These are phyloP conservation scores for Zenarchopterus dispar DNA, from an alignment of 2,797 vertebrate genomes.

Conservation along the genomic window DNA sequence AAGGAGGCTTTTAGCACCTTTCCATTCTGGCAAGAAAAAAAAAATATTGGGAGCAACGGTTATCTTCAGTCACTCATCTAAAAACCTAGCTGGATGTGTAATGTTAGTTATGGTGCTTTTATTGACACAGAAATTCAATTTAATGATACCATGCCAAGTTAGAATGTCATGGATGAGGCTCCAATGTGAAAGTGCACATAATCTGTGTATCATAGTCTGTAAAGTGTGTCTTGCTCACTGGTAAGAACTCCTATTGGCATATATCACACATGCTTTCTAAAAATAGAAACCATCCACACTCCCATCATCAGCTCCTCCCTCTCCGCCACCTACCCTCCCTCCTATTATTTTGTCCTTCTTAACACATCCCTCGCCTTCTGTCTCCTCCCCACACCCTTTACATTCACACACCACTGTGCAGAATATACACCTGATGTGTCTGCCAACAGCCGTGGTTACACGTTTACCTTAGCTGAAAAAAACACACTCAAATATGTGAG, in stretches of 20 bases:
- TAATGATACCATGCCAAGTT: constrained; percentile 16
- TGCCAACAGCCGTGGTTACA: neutral
- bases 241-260: constrained; percentile 74
- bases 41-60: constrained; percentile 44
- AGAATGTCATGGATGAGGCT: constrained; percentile 16
- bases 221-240: constrained; percentile 33
- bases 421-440: neutral
- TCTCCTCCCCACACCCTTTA: constrained; percentile 42
- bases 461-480: constrained; percentile 14
- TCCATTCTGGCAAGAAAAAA: constrained; percentile 19
- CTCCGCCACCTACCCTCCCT: constrained; percentile 47
- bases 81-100: constrained; percentile 42
- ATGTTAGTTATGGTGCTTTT: constrained; percentile 24
- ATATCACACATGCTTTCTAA: constrained; percentile 76
- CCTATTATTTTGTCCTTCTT: constrained; percentile 67
- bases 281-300: constrained; percentile 77
- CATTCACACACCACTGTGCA: constrained; percentile 21
- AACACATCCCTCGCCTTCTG: constrained; percentile 62
- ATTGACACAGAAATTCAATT: constrained; percentile 25
- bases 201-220: constrained; percentile 17
- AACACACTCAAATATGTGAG: constrained; percentile 7
- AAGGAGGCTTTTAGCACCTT: constrained; percentile 39
- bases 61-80: constrained; percentile 45
- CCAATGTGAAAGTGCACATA: constrained; percentile 23
- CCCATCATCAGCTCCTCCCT: constrained; percentile 64